Percentiles rank a stretch among this genome's conserved stretches.
phyloP scores from a whole-genome alignment of 2,888 invertebrate species.

The Nemoura dubitans region DNA sequence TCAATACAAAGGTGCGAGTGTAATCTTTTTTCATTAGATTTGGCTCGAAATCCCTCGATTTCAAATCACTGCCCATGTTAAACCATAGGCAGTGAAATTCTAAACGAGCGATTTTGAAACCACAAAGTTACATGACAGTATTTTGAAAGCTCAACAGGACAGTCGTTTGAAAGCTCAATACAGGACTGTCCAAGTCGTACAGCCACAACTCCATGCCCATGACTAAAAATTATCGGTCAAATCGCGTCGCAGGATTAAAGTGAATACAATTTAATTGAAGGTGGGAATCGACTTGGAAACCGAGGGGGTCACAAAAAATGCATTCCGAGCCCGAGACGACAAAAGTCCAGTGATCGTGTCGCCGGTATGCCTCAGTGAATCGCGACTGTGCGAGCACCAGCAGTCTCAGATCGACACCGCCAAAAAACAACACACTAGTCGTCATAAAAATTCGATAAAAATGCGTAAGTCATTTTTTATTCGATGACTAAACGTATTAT shows the following conservation, averaged over 20 bases:
- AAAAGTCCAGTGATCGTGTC: background rate
- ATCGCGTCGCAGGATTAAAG: background rate
- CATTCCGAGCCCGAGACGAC: background rate
- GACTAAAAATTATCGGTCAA: background rate
- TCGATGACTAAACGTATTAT: conserved; percentile 22
- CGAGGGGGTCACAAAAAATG: conserved; percentile 12
- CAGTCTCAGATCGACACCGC: background rate
- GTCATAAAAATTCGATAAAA: background rate
- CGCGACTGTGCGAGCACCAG: background rate
- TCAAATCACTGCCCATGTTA: too few species aligned
- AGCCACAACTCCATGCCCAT: background rate
- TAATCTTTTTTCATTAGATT: too few species aligned
- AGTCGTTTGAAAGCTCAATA: too few species aligned
- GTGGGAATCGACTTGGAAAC: background rate
- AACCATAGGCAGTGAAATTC: too few species aligned
- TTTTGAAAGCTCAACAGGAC: too few species aligned
- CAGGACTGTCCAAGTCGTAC: too few species aligned
- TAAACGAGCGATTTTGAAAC: too few species aligned
- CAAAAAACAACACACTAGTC: background rate
- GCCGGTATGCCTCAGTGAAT: background rate
- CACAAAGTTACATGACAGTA: too few species aligned
- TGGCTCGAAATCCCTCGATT: too few species aligned
- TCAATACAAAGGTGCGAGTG: too few species aligned
- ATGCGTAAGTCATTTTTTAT: conserved; percentile 16
- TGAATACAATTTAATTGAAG: conserved; percentile 7